Conservation (phyloP, 2,888 invertebrate species). For the Cephus rjabovi region DNA sequence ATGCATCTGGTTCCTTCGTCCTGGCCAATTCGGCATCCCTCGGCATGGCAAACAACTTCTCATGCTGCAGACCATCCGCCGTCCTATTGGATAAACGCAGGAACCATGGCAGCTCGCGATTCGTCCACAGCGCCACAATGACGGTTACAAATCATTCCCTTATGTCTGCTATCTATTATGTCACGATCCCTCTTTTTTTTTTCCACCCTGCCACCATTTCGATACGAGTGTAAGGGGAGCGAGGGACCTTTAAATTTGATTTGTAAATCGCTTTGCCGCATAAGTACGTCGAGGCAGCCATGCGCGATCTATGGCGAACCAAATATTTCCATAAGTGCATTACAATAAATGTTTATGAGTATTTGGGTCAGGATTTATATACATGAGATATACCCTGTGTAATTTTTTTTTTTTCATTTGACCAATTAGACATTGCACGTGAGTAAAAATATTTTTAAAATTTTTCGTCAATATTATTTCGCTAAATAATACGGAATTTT, state of each 20-base stretch:
- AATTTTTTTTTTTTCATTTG: too few species aligned
- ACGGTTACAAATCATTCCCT: slow-evolving; percentile 54
- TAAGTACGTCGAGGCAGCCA: too few species aligned
- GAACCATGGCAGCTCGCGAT: slow-evolving; percentile 15
- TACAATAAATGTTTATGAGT: too few species aligned
- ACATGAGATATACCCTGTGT: too few species aligned
- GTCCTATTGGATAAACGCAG: too few species aligned
- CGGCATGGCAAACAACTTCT: slow-evolving; percentile 4
- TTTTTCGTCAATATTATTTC: too few species aligned
- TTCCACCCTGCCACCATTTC: background rate
- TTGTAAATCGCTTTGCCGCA: slow-evolving; percentile 12
- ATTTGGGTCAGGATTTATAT: background rate
- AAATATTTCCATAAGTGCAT: too few species aligned
- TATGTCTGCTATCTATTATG: slow-evolving; percentile 1
- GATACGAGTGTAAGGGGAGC: too few species aligned
- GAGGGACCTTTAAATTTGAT: slow-evolving; percentile 17
- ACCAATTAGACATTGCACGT: too few species aligned
- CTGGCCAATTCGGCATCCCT: slow-evolving; percentile 16
- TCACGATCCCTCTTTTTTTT: background rate
- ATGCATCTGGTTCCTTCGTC: slow-evolving; percentile 57
- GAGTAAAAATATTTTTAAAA: too few species aligned
- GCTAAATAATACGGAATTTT: too few species aligned
- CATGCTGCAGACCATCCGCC: slow-evolving; percentile 8
- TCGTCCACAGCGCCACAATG: slow-evolving; percentile 39
- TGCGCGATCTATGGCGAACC: too few species aligned